phyloP scores from a whole-genome alignment of 2,797 vertebrate genomes.

The Erithacus rubecula region DNA sequence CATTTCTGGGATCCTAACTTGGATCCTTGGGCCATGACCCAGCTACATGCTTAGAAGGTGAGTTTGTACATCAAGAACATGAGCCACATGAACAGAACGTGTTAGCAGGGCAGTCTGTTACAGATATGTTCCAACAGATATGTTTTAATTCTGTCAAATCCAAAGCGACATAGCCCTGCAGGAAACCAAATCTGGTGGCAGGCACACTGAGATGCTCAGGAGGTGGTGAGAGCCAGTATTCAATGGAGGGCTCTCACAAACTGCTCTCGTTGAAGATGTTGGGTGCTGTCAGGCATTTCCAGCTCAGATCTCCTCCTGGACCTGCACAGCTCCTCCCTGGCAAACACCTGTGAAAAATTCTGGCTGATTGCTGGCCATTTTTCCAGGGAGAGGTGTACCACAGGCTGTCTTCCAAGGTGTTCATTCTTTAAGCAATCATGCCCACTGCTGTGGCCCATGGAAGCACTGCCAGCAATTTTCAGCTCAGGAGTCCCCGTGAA shows the following conservation, averaged over 20 bases:
- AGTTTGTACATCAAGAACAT: background rate
- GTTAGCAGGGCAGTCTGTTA: background rate
- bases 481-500: background rate
- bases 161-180: background rate
- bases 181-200: background rate
- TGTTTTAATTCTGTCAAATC: background rate
- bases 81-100: background rate
- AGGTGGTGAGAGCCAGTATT: background rate
- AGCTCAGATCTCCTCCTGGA: fast-evolving
- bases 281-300: background rate
- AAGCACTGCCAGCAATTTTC: background rate
- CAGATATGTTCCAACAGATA: background rate
- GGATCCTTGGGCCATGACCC: background rate
- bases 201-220: background rate
- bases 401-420: background rate
- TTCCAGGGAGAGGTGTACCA: background rate
- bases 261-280: fast-evolving
- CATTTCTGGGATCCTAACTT: background rate
- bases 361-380: background rate
- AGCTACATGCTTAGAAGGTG: background rate
- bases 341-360: background rate
- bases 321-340: background rate
- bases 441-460: background rate
- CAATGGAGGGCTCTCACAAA: background rate
- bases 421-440: background rate